phyloP scores from a whole-genome alignment of 2,113 vertebrate species.

The Lycaon pictus region DNA sequence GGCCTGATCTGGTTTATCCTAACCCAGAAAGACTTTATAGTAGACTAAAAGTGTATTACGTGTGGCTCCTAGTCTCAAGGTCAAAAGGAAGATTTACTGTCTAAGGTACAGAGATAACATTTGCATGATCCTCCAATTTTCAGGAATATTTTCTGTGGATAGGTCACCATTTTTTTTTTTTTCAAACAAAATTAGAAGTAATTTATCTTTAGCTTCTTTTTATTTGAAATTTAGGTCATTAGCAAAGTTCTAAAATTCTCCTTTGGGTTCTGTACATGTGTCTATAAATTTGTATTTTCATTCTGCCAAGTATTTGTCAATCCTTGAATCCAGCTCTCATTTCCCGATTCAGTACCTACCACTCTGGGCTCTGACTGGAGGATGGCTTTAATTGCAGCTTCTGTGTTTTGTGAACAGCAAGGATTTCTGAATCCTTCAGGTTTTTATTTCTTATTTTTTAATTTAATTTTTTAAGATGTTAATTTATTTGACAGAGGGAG shows the following conservation, averaged over 20 bases:
- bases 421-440: background rate
- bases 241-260: background rate
- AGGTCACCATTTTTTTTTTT: background rate
- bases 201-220: background rate
- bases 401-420: accelerated
- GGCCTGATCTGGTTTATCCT: background rate
- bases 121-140: background rate
- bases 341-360: background rate
- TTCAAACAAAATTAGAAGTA: conserved; percentile 19
- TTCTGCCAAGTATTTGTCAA: background rate
- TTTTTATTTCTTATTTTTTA: background rate
- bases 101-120: background rate
- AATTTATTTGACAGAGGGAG: background rate
- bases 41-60: background rate
- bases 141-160: background rate
- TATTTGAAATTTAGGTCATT: background rate
- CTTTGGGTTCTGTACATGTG: background rate
- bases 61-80: background rate
- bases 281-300: background rate
- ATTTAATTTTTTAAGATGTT: background rate
- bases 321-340: background rate
- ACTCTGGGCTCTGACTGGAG: background rate
- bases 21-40: background rate
- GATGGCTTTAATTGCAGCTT: background rate
- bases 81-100: background rate